phyloP scores from a whole-genome alignment of 1,140 invertebrate species.

The Gryon sp. region DNA sequence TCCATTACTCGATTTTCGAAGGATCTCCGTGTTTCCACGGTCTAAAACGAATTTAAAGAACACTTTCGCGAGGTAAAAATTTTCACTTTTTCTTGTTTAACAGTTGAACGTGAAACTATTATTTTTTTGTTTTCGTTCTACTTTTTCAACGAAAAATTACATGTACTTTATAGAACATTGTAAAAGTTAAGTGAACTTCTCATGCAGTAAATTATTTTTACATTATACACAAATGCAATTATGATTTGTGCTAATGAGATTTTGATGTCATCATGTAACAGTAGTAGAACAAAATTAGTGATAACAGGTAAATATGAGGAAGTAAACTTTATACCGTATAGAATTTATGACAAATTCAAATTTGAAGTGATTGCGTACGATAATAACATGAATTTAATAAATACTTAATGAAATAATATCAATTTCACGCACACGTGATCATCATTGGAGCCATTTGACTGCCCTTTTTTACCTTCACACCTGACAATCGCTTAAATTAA shows the following conservation, averaged over 20 bases:
- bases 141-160: slow-evolving; percentile 9
- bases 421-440: slow-evolving; percentile 34
- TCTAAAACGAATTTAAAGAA: slow-evolving; percentile 52
- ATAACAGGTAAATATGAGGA: slow-evolving; percentile 7
- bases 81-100: slow-evolving; percentile 32
- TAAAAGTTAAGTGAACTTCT: background rate
- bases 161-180: background rate
- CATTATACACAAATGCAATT: no score
- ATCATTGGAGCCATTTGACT: slow-evolving; percentile 29
- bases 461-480: slow-evolving; percentile 15
- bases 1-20: slow-evolving; percentile 76
- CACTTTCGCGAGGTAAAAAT: slow-evolving; percentile 23
- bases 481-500: slow-evolving; percentile 41
- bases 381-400: slow-evolving; percentile 50
- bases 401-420: slow-evolving; percentile 36
- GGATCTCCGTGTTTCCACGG: slow-evolving; percentile 57
- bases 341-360: background rate
- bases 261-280: slow-evolving; percentile 14
- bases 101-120: slow-evolving; percentile 9
- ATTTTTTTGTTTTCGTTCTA: background rate
- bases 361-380: background rate
- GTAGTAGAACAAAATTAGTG: slow-evolving; percentile 4
- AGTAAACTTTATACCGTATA: slow-evolving; percentile 7
- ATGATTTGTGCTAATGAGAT: no score
- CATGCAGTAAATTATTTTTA: no score